Evolutionary conservation across 92 coral and sea anemone species (phyloP).

Genomic region (Muricea muricata): DNA sequence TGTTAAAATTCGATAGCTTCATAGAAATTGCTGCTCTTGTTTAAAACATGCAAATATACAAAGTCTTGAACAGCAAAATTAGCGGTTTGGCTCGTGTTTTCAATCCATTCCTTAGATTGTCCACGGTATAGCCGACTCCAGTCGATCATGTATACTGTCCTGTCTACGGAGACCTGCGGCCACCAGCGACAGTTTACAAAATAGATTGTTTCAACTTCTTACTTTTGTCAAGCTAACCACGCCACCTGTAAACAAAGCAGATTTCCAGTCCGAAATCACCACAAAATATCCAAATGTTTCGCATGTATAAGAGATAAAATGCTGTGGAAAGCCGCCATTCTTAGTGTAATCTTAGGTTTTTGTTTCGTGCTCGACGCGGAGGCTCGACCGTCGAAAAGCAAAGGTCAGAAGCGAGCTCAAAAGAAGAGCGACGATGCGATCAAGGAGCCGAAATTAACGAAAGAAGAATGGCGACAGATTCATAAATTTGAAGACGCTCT

Average conservation of each 20-base stretch:
- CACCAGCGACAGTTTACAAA: not conserved
- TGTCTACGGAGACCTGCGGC: not conserved
- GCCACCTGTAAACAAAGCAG: slow-evolving; percentile 23
- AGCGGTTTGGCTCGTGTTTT: too few relatives aligned
- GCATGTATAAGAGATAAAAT: slow-evolving; percentile 13
- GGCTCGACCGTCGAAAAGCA: slow-evolving; percentile 9
- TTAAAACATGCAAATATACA: too few relatives aligned
- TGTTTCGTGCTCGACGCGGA: not conserved
- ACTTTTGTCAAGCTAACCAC: not conserved
- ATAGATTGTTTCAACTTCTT: not conserved
- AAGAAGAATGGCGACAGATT: slow-evolving; percentile 87
- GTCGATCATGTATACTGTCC: not conserved
- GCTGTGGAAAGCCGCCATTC: not conserved
- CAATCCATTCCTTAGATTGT: too few relatives aligned
- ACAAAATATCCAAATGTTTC: not conserved
- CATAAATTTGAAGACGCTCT: slow-evolving; percentile 98
- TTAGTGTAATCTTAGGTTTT: not conserved
- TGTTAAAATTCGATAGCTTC: too few relatives aligned
- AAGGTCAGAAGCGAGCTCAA: not conserved
- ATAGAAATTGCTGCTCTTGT: too few relatives aligned
- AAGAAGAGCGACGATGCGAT: not conserved
- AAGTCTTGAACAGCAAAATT: too few relatives aligned
- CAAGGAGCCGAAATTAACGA: slow-evolving; percentile 67
- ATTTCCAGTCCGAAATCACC: slow-evolving; percentile 18
- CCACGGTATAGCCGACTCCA: too few relatives aligned